Evolutionary conservation across 2,888 invertebrate species (phyloP).

Genomic region (Pardosa pseudoannulata): DNA sequence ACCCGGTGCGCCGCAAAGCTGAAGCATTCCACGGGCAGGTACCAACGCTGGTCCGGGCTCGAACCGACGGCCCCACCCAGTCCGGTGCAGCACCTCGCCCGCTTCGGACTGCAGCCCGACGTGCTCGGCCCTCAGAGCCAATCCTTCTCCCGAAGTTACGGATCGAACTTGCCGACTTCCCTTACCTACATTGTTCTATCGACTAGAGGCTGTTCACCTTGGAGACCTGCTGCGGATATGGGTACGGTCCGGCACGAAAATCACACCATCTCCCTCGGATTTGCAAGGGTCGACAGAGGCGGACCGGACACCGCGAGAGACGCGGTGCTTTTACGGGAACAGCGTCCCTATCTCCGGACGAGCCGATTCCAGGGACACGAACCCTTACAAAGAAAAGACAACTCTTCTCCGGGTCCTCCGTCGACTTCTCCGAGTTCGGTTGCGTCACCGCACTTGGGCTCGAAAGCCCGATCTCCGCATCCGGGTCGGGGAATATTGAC

Average conservation of each 20-base stretch:
- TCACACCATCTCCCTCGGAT: constrained; percentile 68
- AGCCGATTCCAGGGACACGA: constrained; percentile 79
- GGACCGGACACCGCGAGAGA: constrained; percentile 12
- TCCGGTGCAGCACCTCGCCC: too few relatives aligned
- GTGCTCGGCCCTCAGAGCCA: constrained; percentile 84
- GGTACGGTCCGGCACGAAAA: constrained; percentile 74
- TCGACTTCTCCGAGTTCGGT: too few relatives aligned
- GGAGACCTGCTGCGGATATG: constrained; percentile 87
- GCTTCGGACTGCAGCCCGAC: too few relatives aligned
- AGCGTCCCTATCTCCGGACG: constrained; percentile 78
- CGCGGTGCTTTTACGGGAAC: constrained; percentile 28
- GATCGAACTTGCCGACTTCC: constrained; percentile 84
- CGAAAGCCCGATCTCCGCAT: too few relatives aligned
- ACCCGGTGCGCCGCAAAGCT: too few relatives aligned
- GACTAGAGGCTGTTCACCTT: constrained; percentile 84
- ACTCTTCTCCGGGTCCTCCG: constrained; percentile 79
- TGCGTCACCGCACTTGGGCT: too few relatives aligned
- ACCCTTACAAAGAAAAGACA: constrained; percentile 79
- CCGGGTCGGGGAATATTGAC: too few relatives aligned
- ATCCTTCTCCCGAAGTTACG: constrained; percentile 83
- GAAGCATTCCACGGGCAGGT: too few relatives aligned
- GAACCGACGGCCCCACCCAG: too few relatives aligned
- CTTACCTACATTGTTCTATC: constrained; percentile 84
- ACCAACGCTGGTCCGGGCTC: too few relatives aligned
- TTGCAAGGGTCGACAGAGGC: too few relatives aligned